Percentiles rank a stretch among this genome's conserved stretches.
phyloP scores from a whole-genome alignment of 2,113 vertebrate genomes.

The Candoia aspera region DNA sequence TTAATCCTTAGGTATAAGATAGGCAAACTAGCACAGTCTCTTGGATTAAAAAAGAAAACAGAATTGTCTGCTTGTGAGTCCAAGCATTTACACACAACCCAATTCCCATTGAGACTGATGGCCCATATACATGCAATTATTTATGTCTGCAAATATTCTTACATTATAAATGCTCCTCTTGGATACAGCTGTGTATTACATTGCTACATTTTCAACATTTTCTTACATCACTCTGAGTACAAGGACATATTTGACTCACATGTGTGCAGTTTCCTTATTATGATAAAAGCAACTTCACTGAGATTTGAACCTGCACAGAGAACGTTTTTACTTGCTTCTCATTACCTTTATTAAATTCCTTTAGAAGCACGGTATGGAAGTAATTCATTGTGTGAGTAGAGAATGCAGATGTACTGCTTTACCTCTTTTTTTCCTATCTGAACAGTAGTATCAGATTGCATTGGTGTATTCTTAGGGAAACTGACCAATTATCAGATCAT shows the following conservation, averaged over 20 bases:
- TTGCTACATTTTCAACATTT: neutral
- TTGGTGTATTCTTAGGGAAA: constrained; percentile 47
- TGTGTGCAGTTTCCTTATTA: constrained; percentile 12
- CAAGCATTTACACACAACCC: neutral
- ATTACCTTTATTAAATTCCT: constrained; percentile 51
- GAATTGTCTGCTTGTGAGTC: neutral
- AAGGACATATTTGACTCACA: neutral
- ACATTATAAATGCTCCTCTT: neutral
- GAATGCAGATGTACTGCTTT: constrained; percentile 39
- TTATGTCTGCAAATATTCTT: neutral
- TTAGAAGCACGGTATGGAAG: constrained; percentile 52
- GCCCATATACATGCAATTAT: neutral
- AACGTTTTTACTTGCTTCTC: constrained; percentile 65
- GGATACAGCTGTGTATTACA: neutral
- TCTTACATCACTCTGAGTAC: neutral
- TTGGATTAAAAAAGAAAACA: neutral
- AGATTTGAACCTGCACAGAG: constrained; percentile 63
- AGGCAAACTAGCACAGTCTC: neutral
- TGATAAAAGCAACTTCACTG: constrained; percentile 41
- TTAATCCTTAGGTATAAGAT: neutral
- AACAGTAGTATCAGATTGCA: constrained; percentile 37
- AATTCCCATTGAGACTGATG: neutral
- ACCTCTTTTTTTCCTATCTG: constrained; percentile 35
- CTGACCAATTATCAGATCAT: constrained; percentile 40
- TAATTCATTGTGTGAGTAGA: constrained; percentile 44